A percentile compares a stretch with the other conserved stretches of the same genome.
Evolutionary conservation across 2,888 invertebrate genomes (phyloP).

Genomic region (Microctonus aethiopoides): DNA sequence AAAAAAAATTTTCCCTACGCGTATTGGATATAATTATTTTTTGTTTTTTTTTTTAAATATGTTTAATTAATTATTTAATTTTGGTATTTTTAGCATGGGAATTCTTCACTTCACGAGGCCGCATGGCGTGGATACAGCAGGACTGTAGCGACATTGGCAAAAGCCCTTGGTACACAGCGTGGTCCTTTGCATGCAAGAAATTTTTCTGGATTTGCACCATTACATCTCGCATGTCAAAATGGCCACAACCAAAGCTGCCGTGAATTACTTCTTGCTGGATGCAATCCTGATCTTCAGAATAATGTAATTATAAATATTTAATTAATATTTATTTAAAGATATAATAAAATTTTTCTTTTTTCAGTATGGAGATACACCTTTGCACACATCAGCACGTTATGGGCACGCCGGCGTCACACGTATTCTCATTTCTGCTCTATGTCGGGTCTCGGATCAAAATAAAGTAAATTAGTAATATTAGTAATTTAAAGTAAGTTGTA

Average conservation of each 20-base stretch:
- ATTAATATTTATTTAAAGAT: not conserved
- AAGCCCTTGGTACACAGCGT: constrained; percentile 74
- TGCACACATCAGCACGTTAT: constrained; percentile 94
- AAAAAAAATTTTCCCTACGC: too few relatives aligned
- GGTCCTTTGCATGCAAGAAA: constrained; percentile 77
- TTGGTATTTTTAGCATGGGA: constrained; percentile 85
- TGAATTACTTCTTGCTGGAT: constrained; percentile 87
- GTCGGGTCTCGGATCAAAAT: constrained; percentile 88
- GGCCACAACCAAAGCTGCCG: constrained; percentile 96
- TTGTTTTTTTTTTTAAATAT: too few relatives aligned
- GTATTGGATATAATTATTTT: too few relatives aligned
- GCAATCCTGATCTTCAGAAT: constrained; percentile 89
- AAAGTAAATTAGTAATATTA: too few relatives aligned
- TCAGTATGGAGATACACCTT: constrained; percentile 93
- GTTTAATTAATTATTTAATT: too few relatives aligned
- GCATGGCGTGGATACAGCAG: constrained; percentile 94
- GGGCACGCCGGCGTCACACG: constrained; percentile 96
- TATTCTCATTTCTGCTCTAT: constrained; percentile 90
- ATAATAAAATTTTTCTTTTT: constrained; percentile 32
- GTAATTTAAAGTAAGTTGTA: too few relatives aligned
- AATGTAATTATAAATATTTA: constrained; percentile 73
- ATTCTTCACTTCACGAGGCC: constrained; percentile 93
- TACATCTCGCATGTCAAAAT: constrained; percentile 95
- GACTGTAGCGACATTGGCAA: constrained; percentile 80
- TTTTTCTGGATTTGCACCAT: constrained; percentile 90